These are phyloP conservation scores for Drosophila leontia DNA, from an alignment of 1,140 invertebrate species.

Conservation along the genomic window DNA sequence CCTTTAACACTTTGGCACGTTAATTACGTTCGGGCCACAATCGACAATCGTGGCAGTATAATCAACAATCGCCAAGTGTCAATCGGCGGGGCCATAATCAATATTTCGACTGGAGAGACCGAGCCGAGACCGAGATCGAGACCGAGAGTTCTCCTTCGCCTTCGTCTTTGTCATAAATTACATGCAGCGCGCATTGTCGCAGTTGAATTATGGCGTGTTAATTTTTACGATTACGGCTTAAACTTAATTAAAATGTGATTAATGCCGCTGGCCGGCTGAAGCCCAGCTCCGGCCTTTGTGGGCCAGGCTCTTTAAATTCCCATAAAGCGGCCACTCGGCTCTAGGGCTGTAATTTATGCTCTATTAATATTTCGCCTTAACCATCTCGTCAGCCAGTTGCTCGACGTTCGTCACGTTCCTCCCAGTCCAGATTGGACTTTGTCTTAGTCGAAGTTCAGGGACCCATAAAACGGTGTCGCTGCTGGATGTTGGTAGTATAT, in stretches of 20 bases:
- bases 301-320: slow-evolving; percentile 75
- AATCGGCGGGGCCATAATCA: slow-evolving; percentile 69
- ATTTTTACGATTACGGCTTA: slow-evolving; percentile 83
- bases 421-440: slow-evolving; percentile 14
- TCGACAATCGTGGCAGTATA: slow-evolving; percentile 58
- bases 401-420: slow-evolving; percentile 41
- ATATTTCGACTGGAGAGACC: slow-evolving; percentile 61
- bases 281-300: slow-evolving; percentile 51
- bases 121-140: background rate
- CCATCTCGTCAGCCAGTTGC: slow-evolving; percentile 26
- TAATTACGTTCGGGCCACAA: slow-evolving; percentile 68
- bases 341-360: slow-evolving; percentile 73
- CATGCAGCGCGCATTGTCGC: slow-evolving; percentile 80
- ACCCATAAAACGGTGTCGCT: slow-evolving; percentile 3
- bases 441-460: slow-evolving; percentile 32
- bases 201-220: slow-evolving; percentile 82
- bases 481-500: background rate
- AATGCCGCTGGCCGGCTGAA: slow-evolving; percentile 59
- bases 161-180: slow-evolving; percentile 71
- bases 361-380: slow-evolving; percentile 82
- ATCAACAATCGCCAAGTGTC: slow-evolving; percentile 61
- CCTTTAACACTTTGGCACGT: slow-evolving; percentile 81
- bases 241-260: slow-evolving; percentile 84
- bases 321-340: slow-evolving; percentile 56
- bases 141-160: slow-evolving; percentile 19